Percentiles rank a stretch among this genome's conserved stretches.
Conservation (phyloP, 2,888 invertebrate species). For the Helobdella robusta region DNA sequence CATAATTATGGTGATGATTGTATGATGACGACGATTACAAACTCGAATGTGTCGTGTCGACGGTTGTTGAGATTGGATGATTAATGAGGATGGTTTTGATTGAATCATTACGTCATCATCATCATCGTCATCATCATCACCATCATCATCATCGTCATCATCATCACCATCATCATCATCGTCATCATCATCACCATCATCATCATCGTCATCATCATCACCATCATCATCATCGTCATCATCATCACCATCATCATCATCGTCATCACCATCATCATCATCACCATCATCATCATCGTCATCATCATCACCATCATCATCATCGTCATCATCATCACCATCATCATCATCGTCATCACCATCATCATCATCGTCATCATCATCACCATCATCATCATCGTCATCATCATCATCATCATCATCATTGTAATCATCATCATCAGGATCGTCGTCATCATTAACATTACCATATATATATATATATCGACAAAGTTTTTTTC, state of each 20-base stretch:
- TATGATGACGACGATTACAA: no score
- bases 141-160: no score
- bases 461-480: neutral
- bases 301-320: neutral
- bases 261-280: neutral
- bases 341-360: neutral
- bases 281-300: neutral
- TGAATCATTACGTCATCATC: conserved; percentile 1
- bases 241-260: conserved; percentile 10
- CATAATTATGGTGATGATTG: no score
- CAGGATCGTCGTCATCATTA: neutral
- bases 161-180: neutral
- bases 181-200: conserved; percentile 7
- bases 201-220: neutral
- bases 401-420: conserved; percentile 3
- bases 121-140: neutral
- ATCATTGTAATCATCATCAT: neutral
- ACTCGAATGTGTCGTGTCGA: no score
- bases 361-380: conserved; percentile 3
- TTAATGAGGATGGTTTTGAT: no score
- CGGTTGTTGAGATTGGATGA: no score
- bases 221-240: neutral
- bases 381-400: conserved; percentile 10
- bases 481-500: no score
- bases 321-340: conserved; percentile 1